These are phyloP conservation scores for Mythimna ferrago DNA, from an alignment of 2,888 invertebrate genomes.

Conservation along the genomic window DNA sequence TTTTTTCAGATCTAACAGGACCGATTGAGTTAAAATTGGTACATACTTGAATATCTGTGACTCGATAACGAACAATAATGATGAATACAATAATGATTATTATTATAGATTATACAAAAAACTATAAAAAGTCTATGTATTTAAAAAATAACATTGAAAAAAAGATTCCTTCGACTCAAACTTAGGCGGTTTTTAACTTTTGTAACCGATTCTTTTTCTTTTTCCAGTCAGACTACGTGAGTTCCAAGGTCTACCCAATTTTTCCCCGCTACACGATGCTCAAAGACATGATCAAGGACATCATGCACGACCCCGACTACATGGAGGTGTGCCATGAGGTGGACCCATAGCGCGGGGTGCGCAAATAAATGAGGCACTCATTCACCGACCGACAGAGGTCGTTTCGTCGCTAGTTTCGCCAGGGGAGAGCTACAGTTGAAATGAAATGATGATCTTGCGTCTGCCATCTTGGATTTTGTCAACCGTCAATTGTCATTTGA, in stretches of 20 bases:
- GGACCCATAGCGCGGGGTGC: slow-evolving; percentile 93
- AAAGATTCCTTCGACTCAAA: background rate
- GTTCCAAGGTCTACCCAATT: slow-evolving; percentile 98
- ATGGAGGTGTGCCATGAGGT: slow-evolving; percentile 99
- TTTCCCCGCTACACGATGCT: slow-evolving; percentile 98
- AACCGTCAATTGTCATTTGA: slow-evolving; percentile 10
- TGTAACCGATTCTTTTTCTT: slow-evolving; percentile 15
- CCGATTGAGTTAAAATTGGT: too few relatives aligned
- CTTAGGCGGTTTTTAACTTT: background rate
- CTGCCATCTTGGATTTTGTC: slow-evolving; percentile 60
- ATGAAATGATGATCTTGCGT: slow-evolving; percentile 47
- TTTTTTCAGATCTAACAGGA: too few relatives aligned
- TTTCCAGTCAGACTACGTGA: slow-evolving; percentile 96
- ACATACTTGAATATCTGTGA: too few relatives aligned
- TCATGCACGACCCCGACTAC: slow-evolving; percentile 98
- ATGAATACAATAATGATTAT: too few relatives aligned
- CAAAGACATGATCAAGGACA: slow-evolving; percentile 99
- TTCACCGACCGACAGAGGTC: slow-evolving; percentile 87
- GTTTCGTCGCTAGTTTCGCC: slow-evolving; percentile 81
- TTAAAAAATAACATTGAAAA: too few relatives aligned
- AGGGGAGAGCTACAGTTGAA: slow-evolving; percentile 53
- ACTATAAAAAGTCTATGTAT: too few relatives aligned
- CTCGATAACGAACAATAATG: too few relatives aligned
- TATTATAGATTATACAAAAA: too few relatives aligned
- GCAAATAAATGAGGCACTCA: slow-evolving; percentile 89